Evolutionary conservation across 1,140 invertebrate species (phyloP), one percentile per base, ranked within the genome.

Genomic region (Brachystomella parvula): DNA sequence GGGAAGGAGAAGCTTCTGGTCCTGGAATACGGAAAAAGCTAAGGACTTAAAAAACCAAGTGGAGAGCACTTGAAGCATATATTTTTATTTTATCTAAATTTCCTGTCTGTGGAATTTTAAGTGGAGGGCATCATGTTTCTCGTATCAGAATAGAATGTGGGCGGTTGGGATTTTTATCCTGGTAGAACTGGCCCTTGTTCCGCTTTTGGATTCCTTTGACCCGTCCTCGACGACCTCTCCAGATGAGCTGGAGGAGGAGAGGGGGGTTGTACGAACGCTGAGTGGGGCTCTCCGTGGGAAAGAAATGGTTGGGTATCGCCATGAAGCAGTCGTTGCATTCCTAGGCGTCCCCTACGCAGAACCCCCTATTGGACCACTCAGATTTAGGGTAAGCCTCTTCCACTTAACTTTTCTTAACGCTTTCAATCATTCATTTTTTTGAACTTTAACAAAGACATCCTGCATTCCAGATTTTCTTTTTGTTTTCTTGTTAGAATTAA

Each of bases 261-360:
- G 24, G 21, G 3, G 12, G 12, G 24, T 53, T 24, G 49, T 53
- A 12, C 9, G 24, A 24, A 53, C 49, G 49, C 49, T 53, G 12
- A 9, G 21, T 53, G 49, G 49, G 6, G 6, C 12, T 6, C 12
- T 53, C 21, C 12, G 49, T 6, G 49, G 49, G 12, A 9, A 24
- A 15, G 12, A 17, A 6, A 17, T 32, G 15, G 58, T 15, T 31
- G 58, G 58, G 12, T n/a, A 15, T 19, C 29, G 58, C 3, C 15
- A 24, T 15, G 30, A 47, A 31, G 3, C 49, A 32, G 70, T 71
- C 33, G 64, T 32, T 39, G 65, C 30, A 24, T 84, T 79, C 70
- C 74, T 79, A n/a, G 82, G 82, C 32, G 80, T 85, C 67, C 84
- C 83, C 0, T 85, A 78, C 74, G 83, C 84, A 2, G 78, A 82